Conservation (phyloP, 2,888 invertebrate genomes). For the Leptarthrus brevirostris region DNA sequence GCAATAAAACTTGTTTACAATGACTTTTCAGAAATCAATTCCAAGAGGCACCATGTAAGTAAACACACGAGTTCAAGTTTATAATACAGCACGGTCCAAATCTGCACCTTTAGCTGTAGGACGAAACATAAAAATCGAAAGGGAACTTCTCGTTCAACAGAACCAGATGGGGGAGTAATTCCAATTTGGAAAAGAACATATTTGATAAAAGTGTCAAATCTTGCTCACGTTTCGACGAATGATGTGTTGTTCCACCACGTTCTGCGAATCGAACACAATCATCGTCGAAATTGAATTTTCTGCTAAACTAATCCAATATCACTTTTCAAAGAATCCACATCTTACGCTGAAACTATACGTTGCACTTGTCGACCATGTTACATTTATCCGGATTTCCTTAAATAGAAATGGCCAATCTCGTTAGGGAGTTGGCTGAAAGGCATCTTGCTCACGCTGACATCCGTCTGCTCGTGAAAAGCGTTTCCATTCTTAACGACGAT, state of each 20-base stretch:
- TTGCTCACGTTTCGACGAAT: conserved; percentile 15
- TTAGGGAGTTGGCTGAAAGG: conserved; percentile 5
- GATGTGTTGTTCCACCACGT: conserved; percentile 27
- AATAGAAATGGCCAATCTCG: conserved; percentile 25
- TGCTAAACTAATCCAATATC: conserved; percentile 31
- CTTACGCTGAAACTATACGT: not conserved
- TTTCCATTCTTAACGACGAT: conserved; percentile 23
- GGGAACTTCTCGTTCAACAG: not conserved
- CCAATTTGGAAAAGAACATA: conserved; percentile 30
- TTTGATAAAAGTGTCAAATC: conserved; percentile 40
- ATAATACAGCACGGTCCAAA: not conserved
- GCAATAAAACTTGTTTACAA: too few relatives aligned
- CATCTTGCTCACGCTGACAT: not conserved
- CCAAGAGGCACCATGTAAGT: not conserved
- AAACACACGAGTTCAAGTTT: not conserved
- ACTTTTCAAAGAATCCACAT: conserved; percentile 16
- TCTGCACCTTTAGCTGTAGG: too few relatives aligned
- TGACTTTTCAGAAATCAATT: not conserved
- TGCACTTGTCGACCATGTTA: not conserved
- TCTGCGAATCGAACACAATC: conserved; percentile 32
- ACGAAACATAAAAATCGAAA: too few relatives aligned
- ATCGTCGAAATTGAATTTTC: conserved; percentile 32
- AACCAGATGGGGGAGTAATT: conserved; percentile 7
- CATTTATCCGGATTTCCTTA: conserved; percentile 25
- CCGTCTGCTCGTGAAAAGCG: conserved; percentile 18